Evolutionary conservation across 53 echinoderm and acorn worm species (phyloP).

Genomic region (Stichopus horrens): DNA sequence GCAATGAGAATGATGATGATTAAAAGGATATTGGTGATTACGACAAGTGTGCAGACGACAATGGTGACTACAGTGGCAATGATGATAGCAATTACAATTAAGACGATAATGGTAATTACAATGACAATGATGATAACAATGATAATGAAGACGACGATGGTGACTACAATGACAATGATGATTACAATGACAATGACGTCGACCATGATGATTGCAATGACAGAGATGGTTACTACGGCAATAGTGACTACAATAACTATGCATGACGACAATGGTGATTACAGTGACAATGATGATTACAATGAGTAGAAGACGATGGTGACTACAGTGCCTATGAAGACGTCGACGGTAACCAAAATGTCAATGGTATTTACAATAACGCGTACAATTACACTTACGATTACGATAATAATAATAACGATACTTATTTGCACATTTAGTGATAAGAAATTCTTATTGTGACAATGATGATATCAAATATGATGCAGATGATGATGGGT

Average conservation of each 20-base stretch:
- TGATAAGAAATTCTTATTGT: no score
- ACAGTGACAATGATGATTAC: background rate
- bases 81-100: constrained; percentile 3
- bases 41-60: no score
- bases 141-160: background rate
- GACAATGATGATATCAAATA: no score
- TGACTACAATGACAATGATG: background rate
- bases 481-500: background rate
- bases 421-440: background rate
- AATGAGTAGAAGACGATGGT: background rate
- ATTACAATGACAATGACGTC: background rate
- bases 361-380: background rate
- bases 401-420: no score
- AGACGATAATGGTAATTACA: background rate
- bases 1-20: background rate
- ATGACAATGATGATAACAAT: constrained; percentile 6
- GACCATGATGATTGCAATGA: background rate
- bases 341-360: constrained; percentile 6
- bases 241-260: no score
- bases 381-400: no score
- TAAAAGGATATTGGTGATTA: background rate
- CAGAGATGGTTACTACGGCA: no score
- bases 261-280: background rate
- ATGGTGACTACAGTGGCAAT: background rate
- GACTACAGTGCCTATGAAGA: background rate